phyloP scores from a whole-genome alignment of 1,140 invertebrate genomes.

The Cryptotermes secundus region DNA sequence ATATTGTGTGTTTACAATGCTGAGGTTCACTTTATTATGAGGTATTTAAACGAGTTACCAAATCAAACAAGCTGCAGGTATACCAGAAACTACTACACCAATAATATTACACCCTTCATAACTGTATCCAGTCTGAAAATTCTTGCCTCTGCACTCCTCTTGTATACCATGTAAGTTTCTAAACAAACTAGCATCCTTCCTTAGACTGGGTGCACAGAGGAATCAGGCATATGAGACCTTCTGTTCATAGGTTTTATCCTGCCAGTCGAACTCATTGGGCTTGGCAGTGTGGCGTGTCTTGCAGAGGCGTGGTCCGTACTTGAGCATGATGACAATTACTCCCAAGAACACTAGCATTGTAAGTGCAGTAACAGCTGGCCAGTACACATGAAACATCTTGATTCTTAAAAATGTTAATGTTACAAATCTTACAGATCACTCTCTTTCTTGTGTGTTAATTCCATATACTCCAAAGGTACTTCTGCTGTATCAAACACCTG shows the following conservation, averaged over 20 bases:
- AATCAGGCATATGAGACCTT: slow-evolving; percentile 53
- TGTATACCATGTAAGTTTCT: too few species aligned
- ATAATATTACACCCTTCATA: too few species aligned
- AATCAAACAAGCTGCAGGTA: too few species aligned
- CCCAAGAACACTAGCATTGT: slow-evolving; percentile 64
- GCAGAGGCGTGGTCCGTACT: slow-evolving; percentile 66
- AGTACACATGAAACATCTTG: slow-evolving; percentile 68
- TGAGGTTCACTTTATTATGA: too few species aligned
- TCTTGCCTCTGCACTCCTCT: too few species aligned
- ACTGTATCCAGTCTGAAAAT: too few species aligned
- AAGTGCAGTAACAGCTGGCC: slow-evolving; percentile 69
- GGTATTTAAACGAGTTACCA: too few species aligned
- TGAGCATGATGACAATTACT: slow-evolving; percentile 72
- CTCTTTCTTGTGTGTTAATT: slow-evolving; percentile 71
- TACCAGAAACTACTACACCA: too few species aligned
- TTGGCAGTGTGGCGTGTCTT: slow-evolving; percentile 65
- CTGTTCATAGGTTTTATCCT: slow-evolving; percentile 61
- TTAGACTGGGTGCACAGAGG: background rate
- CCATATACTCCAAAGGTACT: slow-evolving; percentile 62
- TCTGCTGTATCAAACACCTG: slow-evolving; percentile 31
- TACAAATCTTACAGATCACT: slow-evolving; percentile 66
- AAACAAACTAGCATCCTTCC: too few species aligned
- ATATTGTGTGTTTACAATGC: too few species aligned
- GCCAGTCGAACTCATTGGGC: slow-evolving; percentile 58
- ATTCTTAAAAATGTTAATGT: slow-evolving; percentile 36